Base-by-base conservation (phyloP, 2,113 vertebrate genomes). In the Planiliza haematocheilus region DNA sequence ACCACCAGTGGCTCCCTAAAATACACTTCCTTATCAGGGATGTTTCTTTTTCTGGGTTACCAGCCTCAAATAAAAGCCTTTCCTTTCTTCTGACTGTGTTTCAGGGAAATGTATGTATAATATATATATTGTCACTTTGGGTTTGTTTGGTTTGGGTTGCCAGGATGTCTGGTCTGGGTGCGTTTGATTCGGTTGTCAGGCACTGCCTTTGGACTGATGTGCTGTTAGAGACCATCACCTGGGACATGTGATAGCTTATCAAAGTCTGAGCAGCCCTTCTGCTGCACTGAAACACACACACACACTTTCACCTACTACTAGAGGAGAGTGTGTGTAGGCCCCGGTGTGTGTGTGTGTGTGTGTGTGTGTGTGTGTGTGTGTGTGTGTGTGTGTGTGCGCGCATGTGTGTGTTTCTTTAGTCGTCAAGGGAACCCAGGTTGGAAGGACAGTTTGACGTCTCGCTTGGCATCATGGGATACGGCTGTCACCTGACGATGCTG, bases 241-340 rank as follows among this genome's bases (percentile, higher is more conserved):
- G 98, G 97, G 97, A 98, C 94, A 91, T 93, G 95, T 96, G 98
- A 99, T 99, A 99, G 95, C 97, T 99, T 99, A 99, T 99, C 98
- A 98, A 99, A 97, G 95, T 95, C 94, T 88, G 93, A 96, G 96
- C 97, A 99, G 97, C 94, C 95, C 94, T 93, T 94, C 93, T 93
- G 94, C 93, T 91, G 88, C 92, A 92, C 86, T 53, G 42, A 76
- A 62, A 51, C 70, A 21, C 69, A 42, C 69, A 38, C 71, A 69
- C 57, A 71, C 55, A 68, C 67, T 69, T 73, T 77, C 68, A 81
- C 77, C 68, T 81, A 53, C 49, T 36, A 70, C 80, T 66, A 67
- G 58, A 77, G 30, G 57, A 82, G 57, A 34, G 73, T 73, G 82
- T 67, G 70, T 73, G 51, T 84, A 16, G 71, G 11, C 36, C 37